A percentile compares a stretch with the other conserved stretches of the same genome.
These are phyloP conservation scores for Drosophila conformis DNA, from an alignment of 2,888 invertebrate genomes.

Conservation along the genomic window DNA sequence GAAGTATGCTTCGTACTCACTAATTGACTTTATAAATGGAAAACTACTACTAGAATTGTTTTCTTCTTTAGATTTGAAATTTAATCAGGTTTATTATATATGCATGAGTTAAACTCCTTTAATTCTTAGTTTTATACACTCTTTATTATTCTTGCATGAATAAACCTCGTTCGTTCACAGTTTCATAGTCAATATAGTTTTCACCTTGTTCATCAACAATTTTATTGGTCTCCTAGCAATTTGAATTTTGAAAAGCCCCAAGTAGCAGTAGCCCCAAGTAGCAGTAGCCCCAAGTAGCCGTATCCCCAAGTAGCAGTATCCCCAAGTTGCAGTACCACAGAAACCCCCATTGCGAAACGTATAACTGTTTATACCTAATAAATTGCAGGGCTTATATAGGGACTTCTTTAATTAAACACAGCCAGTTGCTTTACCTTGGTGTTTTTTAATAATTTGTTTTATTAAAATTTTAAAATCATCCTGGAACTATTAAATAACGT, in stretches of 20 bases:
- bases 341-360: slow-evolving; percentile 22
- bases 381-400: slow-evolving; percentile 14
- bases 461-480: background rate
- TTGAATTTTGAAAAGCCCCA: slow-evolving; percentile 3
- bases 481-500: background rate
- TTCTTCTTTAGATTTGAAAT: too few species aligned
- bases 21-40: too few species aligned
- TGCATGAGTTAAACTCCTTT: too few species aligned
- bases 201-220: background rate
- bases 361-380: background rate
- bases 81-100: too few species aligned
- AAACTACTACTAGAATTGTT: too few species aligned
- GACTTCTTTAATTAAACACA: background rate
- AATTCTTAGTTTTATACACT: too few species aligned
- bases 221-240: background rate
- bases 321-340: slow-evolving; percentile 14
- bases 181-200: background rate
- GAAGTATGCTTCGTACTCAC: too few species aligned
- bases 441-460: slow-evolving; percentile 1
- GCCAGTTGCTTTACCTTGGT: slow-evolving; percentile 19
- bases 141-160: background rate
- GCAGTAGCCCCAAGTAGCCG: slow-evolving; percentile 9
- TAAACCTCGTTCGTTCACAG: background rate
- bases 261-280: slow-evolving; percentile 18
- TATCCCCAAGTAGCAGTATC: slow-evolving; percentile 10